Conservation (phyloP, 2,888 invertebrate genomes). For the Tromatobia lineatoria region DNA sequence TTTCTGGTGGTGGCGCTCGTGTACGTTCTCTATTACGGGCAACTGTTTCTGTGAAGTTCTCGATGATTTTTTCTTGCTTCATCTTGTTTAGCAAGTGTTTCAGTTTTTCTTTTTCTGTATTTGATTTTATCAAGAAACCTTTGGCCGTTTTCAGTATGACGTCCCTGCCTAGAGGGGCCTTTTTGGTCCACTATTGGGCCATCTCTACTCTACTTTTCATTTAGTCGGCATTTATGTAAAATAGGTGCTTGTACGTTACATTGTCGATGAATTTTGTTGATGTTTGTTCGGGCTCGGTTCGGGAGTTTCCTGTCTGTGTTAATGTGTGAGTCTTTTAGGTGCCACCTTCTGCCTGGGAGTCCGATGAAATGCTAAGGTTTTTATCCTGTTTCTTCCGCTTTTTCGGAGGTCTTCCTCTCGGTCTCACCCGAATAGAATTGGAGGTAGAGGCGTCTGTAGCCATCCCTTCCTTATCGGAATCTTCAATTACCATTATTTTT, state of each 20-base stretch:
- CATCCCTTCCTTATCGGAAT: no score
- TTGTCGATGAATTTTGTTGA: no score
- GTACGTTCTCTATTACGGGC: neutral
- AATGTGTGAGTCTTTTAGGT: no score
- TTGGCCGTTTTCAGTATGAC: neutral
- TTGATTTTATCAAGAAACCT: slow-evolving; percentile 14
- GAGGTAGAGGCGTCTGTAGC: no score
- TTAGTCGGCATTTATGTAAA: neutral
- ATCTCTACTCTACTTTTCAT: slow-evolving; percentile 15
- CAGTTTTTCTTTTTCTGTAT: neutral
- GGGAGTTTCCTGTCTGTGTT: no score
- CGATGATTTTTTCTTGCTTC: slow-evolving; percentile 3
- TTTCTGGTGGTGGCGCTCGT: slow-evolving; percentile 1
- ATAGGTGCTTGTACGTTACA: neutral
- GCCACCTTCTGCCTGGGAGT: no score
- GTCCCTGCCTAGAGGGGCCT: neutral
- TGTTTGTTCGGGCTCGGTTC: no score
- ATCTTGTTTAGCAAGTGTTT: slow-evolving; percentile 1
- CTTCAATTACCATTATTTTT: no score
- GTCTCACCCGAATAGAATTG: no score
- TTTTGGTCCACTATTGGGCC: neutral
- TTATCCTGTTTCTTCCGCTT: no score
- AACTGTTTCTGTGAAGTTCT: slow-evolving; percentile 6
- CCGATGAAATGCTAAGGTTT: no score
- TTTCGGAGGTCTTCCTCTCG: no score